phyloP scores from a whole-genome alignment of 2,888 invertebrate genomes.

The Limnephilus auricula region DNA sequence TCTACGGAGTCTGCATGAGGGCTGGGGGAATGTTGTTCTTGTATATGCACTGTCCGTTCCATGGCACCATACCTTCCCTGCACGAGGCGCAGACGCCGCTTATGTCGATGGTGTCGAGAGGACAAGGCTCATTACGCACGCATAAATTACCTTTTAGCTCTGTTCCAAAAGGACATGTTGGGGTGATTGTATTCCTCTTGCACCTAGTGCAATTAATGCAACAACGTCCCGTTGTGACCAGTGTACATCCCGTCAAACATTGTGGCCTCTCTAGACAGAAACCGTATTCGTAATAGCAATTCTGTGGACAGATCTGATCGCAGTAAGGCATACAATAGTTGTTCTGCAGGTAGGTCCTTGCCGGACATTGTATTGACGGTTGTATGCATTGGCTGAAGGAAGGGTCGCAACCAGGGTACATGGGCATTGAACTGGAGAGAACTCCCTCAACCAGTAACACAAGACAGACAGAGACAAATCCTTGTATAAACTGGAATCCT shows the following conservation, averaged over 20 bases:
- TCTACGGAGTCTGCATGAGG: no score
- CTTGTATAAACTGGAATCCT: background rate
- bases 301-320: background rate
- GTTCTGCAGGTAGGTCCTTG: background rate
- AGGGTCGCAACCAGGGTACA: background rate
- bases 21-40: no score
- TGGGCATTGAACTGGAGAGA: no score
- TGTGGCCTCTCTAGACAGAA: background rate
- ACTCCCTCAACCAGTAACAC: background rate
- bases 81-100: background rate
- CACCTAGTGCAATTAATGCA: background rate
- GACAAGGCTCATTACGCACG: background rate
- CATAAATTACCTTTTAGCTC: background rate
- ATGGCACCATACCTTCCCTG: background rate
- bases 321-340: background rate
- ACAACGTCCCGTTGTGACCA: background rate
- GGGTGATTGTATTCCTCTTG: background rate
- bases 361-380: background rate
- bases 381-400: no score
- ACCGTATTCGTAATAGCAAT: background rate
- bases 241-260: no score
- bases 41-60: background rate
- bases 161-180: background rate
- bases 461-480: background rate
- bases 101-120: background rate